Evolutionary conservation across 2,888 invertebrate species (phyloP).

Genomic region (Pediacus dermestoides): DNA sequence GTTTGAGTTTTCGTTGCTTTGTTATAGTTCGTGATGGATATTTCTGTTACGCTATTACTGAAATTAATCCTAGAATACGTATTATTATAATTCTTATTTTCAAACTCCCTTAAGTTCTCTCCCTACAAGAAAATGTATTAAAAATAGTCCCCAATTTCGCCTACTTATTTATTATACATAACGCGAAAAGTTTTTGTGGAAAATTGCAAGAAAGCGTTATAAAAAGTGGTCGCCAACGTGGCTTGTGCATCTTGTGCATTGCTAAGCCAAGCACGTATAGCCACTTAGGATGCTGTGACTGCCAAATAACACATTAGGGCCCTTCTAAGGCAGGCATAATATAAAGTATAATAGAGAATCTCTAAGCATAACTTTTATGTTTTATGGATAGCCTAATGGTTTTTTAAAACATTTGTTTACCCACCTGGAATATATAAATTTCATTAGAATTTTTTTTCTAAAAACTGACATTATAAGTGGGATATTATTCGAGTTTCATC

Average conservation of each 20-base stretch:
- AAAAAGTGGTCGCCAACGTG: conserved; percentile 20
- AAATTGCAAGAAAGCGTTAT: conserved; percentile 11
- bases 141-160: no score
- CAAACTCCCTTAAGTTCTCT: no score
- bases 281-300: conserved; percentile 22
- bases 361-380: conserved; percentile 3
- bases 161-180: no score
- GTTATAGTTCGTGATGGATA: no score
- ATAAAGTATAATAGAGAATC: conserved; percentile 10
- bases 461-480: not conserved
- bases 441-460: conserved; percentile 6
- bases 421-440: conserved; percentile 11
- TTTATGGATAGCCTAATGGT: conserved; percentile 8
- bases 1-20: no score
- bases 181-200: no score
- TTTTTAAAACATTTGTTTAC: conserved; percentile 10
- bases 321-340: conserved; percentile 4
- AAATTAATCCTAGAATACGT: no score
- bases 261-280: conserved; percentile 18
- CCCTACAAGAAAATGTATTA: no score
- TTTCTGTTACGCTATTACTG: no score
- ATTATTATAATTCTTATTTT: no score
- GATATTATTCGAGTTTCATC: no score
- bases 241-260: conserved; percentile 16
- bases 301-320: conserved; percentile 23